Evolutionary conservation across 2,888 invertebrate species (phyloP).

Genomic region (Parnassius apollo): DNA sequence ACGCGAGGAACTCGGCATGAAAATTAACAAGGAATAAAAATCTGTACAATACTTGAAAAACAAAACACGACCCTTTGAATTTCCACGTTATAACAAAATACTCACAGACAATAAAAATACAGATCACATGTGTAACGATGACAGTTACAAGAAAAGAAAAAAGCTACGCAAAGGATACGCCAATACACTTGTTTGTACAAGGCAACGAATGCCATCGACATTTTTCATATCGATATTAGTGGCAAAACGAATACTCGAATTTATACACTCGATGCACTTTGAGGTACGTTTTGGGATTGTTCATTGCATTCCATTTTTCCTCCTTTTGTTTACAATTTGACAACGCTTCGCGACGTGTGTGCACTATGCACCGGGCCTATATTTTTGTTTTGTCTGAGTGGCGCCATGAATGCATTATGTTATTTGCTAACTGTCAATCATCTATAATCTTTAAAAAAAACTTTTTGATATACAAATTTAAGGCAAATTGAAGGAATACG

Average conservation of each 20-base stretch:
- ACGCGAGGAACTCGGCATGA: neutral
- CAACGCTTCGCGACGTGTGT: slow-evolving; percentile 38
- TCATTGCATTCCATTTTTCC: slow-evolving; percentile 43
- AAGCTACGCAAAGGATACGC: slow-evolving; percentile 24
- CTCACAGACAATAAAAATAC: slow-evolving; percentile 21
- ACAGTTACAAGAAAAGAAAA: slow-evolving; percentile 23
- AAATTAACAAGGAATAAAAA: slow-evolving; percentile 16
- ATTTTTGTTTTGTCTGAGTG: slow-evolving; percentile 48
- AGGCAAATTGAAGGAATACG: too few relatives aligned
- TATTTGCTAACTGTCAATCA: too few relatives aligned
- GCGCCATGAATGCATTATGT: slow-evolving; percentile 28
- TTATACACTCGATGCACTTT: slow-evolving; percentile 48
- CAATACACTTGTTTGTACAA: slow-evolving; percentile 32
- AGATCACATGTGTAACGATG: slow-evolving; percentile 21
- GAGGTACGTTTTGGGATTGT: slow-evolving; percentile 46
- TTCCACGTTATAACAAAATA: slow-evolving; percentile 22
- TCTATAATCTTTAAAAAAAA: too few relatives aligned
- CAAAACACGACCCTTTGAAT: slow-evolving; percentile 6
- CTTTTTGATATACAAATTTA: too few relatives aligned
- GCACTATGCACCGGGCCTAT: slow-evolving; percentile 30
- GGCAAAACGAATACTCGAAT: slow-evolving; percentile 44
- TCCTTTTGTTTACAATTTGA: slow-evolving; percentile 42
- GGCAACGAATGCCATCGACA: slow-evolving; percentile 30
- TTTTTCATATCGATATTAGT: slow-evolving; percentile 39
- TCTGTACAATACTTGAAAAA: slow-evolving; percentile 18